Evolutionary conservation across 2,888 invertebrate genomes (phyloP), one percentile per base, ranked within the genome.

Genomic region (Prionchulus punctatus): DNA sequence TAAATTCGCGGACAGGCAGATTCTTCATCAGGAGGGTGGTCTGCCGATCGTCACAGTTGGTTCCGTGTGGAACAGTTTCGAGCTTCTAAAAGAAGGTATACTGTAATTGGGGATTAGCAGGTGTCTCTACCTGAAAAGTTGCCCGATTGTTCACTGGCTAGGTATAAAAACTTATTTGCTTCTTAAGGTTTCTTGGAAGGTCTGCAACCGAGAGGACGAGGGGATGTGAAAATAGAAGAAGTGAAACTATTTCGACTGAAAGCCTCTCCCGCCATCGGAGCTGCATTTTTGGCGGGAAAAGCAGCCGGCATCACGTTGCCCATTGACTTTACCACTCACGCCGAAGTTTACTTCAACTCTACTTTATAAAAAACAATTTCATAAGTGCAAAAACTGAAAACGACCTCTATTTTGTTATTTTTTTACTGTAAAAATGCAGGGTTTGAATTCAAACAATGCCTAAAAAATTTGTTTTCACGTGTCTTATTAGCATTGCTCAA

Each of bases 41-140:
- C 67, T 89, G 45, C 79, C 81, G 52, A 79, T 94, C 0, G 82
- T 90, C 0, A 92, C 91, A 70, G 87, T 92, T 0, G 94, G 94
- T 0, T 90, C 90, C 0, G 90, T 96, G 1, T 96, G 89, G 86
- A 80, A 85, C 60, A 91, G 91, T 68, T 96, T 91, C 90, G 75
- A 81, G 2, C 77, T 84, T 28, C 70, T 96, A 59, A 78, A 82
- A 66, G 75, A 80, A 1, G 88, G 86, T 62, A 60, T 12, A 21
- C 21, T 7, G 50, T 36, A 36, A 36, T 12, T 12, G 18, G 7
- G 12, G 36, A 12, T 36, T 36, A 36, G 18, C 12, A 18, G 7
- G 36, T 36, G 12, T 36, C 18, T 36, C 18, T 36, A 12, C 12
- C 12, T 36, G 18, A 36, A 18, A 36, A n/a, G n/a, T n/a, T n/a